phyloP scores from a whole-genome alignment of 2,113 vertebrate species.

The Eurypyga helias region DNA sequence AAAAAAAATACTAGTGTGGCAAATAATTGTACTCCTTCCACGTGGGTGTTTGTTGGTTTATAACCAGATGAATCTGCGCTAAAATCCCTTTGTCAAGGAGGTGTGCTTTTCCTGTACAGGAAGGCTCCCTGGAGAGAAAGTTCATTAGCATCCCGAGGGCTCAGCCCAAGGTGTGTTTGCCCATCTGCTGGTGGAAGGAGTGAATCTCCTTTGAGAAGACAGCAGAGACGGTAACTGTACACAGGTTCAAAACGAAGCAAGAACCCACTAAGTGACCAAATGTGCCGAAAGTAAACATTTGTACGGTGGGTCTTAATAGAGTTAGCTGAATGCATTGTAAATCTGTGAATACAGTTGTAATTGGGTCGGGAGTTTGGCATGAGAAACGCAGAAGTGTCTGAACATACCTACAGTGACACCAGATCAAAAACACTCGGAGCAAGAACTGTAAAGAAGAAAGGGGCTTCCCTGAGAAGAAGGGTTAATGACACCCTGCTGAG shows the following conservation, averaged over 20 bases:
- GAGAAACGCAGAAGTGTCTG: background rate
- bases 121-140: constrained; percentile 32
- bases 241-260: background rate
- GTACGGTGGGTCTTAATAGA: background rate
- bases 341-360: background rate
- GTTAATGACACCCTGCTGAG: background rate
- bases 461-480: background rate
- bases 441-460: background rate
- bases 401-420: background rate
- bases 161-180: constrained; percentile 1
- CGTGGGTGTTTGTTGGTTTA: background rate
- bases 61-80: background rate
- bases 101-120: background rate
- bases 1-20: background rate
- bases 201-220: background rate
- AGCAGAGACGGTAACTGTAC: background rate
- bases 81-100: background rate
- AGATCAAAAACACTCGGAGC: background rate
- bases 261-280: background rate
- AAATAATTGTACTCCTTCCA: background rate
- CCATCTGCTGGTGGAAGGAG: background rate
- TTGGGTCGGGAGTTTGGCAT: background rate
- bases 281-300: background rate
- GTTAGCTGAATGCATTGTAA: background rate
- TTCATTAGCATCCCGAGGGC: constrained; percentile 4